Evolutionary conservation across 1,140 invertebrate genomes (phyloP).

Genomic region (Formica selysi): DNA sequence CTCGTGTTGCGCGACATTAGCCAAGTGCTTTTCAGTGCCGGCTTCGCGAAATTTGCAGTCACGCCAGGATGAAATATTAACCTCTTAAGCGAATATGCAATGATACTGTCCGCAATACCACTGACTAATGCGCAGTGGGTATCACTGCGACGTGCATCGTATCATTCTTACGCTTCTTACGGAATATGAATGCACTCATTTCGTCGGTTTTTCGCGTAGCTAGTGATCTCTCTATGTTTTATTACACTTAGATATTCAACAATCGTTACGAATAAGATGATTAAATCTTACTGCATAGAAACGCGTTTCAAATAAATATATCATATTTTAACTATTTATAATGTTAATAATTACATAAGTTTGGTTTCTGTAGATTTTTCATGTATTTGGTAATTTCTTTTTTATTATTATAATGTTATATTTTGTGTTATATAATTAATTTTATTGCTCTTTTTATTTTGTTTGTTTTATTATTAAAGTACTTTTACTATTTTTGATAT

Average conservation of each 20-base stretch:
- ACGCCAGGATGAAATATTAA: conserved; percentile 60
- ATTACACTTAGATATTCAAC: conserved; percentile 30
- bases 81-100: conserved; percentile 60
- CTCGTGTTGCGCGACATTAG: conserved; percentile 55
- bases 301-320: not conserved
- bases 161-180: conserved; percentile 54
- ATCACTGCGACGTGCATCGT: conserved; percentile 49
- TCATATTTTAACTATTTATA: not conserved
- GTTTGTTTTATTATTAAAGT: not conserved
- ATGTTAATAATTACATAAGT: not conserved
- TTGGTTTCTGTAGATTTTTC: not conserved
- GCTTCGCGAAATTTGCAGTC: conserved; percentile 58
- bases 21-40: conserved; percentile 50
- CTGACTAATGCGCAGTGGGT: conserved; percentile 52
- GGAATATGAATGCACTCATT: conserved; percentile 56
- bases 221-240: conserved; percentile 52
- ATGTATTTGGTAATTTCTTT: not conserved
- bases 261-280: conserved; percentile 12
- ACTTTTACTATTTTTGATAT: not conserved
- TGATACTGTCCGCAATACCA: conserved; percentile 61
- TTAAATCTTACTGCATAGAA: not conserved
- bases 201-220: not conserved
- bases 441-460: not conserved
- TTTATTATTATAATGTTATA: not conserved
- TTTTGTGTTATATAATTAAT: not conserved